Evolutionary conservation across 2,797 vertebrate genomes (phyloP).

Genomic region (Sebastes dallii): DNA sequence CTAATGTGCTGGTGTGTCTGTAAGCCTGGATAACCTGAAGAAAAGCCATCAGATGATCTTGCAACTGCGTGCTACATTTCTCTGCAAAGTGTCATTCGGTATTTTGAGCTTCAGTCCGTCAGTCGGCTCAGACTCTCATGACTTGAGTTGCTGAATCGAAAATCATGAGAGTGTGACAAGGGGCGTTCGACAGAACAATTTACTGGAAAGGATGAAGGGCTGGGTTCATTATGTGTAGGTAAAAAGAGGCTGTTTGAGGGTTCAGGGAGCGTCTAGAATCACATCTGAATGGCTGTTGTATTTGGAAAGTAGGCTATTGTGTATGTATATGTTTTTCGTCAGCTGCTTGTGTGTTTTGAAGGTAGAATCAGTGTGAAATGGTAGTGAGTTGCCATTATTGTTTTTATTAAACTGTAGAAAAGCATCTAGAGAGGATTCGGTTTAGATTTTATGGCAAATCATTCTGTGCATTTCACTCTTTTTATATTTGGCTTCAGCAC

Average conservation of each 20-base stretch:
- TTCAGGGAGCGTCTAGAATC: background rate
- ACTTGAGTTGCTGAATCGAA: constrained; percentile 60
- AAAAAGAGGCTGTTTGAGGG: background rate
- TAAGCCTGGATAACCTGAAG: constrained; percentile 45
- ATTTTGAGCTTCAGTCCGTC: constrained; percentile 70
- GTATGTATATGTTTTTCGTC: background rate
- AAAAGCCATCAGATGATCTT: constrained; percentile 66
- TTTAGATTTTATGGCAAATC: background rate
- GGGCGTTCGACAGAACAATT: constrained; percentile 22
- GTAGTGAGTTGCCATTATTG: background rate
- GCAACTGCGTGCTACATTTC: constrained; percentile 73
- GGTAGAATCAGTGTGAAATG: background rate
- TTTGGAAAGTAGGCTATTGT: background rate
- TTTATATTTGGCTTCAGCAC: background rate
- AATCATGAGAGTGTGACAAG: constrained; percentile 40
- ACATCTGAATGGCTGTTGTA: background rate
- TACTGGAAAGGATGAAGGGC: constrained; percentile 32
- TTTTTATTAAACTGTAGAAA: background rate
- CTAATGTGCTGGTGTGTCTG: constrained; percentile 34
- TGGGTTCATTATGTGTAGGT: background rate
- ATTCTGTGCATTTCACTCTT: background rate
- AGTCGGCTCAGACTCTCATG: constrained; percentile 47
- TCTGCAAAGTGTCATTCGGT: constrained; percentile 67
- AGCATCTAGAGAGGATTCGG: constrained; percentile 6
- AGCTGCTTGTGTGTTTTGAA: background rate